Conservation (phyloP, 2,888 invertebrate species). For the Crocallis elinguaria region DNA sequence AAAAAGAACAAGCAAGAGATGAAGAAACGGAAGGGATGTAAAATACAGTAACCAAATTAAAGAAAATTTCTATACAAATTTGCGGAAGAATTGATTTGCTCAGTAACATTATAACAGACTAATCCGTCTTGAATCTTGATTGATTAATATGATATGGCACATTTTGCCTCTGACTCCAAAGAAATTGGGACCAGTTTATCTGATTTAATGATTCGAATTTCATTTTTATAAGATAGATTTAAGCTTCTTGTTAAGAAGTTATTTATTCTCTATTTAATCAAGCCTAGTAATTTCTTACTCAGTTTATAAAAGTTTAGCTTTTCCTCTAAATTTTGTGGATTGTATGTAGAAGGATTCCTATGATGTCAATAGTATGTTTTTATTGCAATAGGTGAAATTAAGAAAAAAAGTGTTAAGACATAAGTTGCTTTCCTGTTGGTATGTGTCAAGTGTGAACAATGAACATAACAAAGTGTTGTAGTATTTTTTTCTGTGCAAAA, state of each 20-base stretch:
- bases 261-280: slow-evolving; percentile 14
- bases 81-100: slow-evolving; percentile 12
- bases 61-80: background rate
- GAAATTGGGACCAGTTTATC: slow-evolving; percentile 33
- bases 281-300: slow-evolving; percentile 17
- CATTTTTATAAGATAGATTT: slow-evolving; percentile 12
- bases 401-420: too few species aligned
- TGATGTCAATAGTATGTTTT: too few species aligned
- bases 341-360: too few species aligned
- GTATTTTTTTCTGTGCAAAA: too few species aligned
- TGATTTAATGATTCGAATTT: slow-evolving; percentile 21
- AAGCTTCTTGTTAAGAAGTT: background rate
- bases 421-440: too few species aligned
- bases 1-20: slow-evolving; percentile 74
- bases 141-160: slow-evolving; percentile 19
- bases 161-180: slow-evolving; percentile 33
- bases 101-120: slow-evolving; percentile 12
- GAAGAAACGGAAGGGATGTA: slow-evolving; percentile 77
- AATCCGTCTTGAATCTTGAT: slow-evolving; percentile 26
- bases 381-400: too few species aligned
- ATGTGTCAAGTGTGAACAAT: too few species aligned
- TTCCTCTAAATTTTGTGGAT: background rate
- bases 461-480: too few species aligned
- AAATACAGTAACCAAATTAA: slow-evolving; percentile 65
- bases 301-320: background rate